Percentiles rank a stretch among this genome's conserved stretches.
These are phyloP conservation scores for Gasterosteus nipponicus DNA, from an alignment of 2,113 vertebrate species.

Conservation along the genomic window DNA sequence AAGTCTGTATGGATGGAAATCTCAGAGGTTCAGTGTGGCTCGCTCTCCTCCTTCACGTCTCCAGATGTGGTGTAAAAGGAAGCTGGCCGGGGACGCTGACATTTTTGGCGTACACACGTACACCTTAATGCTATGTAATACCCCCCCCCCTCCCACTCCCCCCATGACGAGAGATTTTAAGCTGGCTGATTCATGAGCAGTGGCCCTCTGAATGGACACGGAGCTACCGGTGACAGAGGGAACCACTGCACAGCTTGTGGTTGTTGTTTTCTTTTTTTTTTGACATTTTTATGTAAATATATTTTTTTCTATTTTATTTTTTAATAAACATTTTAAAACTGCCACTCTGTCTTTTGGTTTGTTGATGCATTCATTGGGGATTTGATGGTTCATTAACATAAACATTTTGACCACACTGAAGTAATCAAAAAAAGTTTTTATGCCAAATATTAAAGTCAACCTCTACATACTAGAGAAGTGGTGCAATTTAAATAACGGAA, in stretches of 20 bases:
- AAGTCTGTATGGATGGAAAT: constrained; percentile 61
- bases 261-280: constrained; percentile 56
- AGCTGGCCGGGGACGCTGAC: constrained; percentile 40
- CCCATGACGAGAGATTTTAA: constrained; percentile 78
- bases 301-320: constrained; percentile 98
- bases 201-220: constrained; percentile 62
- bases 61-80: background rate
- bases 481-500: background rate
- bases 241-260: constrained; percentile 70
- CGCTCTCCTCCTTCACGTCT: constrained; percentile 21
- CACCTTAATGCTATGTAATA: constrained; percentile 67
- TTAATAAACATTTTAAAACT: constrained; percentile 97
- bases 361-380: background rate
- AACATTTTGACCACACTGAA: too few relatives aligned
- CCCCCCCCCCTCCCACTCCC: constrained; percentile 42
- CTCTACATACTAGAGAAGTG: background rate
- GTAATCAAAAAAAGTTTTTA: background rate
- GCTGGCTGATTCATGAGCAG: constrained; percentile 68
- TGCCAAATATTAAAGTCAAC: too few relatives aligned
- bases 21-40: constrained; percentile 32
- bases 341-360: constrained; percentile 27
- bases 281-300: constrained; percentile 98
- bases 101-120: constrained; percentile 55
- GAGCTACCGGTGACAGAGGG: constrained; percentile 82
- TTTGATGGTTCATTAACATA: background rate